phyloP scores from a whole-genome alignment of 2,888 invertebrate species.

The Plebejus anna region DNA sequence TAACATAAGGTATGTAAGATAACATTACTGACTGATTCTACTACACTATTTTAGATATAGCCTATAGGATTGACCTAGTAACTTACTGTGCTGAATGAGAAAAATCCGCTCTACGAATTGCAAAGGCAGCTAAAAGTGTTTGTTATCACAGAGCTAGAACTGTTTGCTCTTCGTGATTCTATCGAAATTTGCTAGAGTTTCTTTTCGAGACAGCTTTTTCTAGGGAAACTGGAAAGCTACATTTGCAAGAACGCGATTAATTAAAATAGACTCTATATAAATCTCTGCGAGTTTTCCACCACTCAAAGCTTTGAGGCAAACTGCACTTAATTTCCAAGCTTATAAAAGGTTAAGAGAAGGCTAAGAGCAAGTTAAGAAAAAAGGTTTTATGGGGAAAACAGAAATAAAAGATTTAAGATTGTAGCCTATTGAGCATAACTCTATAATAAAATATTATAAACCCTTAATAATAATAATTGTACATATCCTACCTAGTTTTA shows the following conservation, averaged over 20 bases:
- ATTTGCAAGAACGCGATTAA: neutral
- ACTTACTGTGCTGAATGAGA: neutral
- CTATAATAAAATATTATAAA: too few species aligned
- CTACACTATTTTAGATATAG: too few species aligned
- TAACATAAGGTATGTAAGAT: neutral
- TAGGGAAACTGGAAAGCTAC: neutral
- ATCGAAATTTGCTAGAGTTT: neutral
- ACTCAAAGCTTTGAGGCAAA: slow-evolving; percentile 3
- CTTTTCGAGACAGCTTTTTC: neutral
- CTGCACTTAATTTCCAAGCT: slow-evolving; percentile 9
- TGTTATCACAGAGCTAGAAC: neutral
- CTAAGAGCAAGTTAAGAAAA: neutral
- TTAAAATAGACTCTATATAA: slow-evolving; percentile 17
- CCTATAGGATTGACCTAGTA: neutral
- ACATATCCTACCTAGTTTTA: neutral
- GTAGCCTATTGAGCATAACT: too few species aligned
- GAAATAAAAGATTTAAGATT: too few species aligned
- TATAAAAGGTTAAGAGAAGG: neutral
- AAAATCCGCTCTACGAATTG: slow-evolving; percentile 11
- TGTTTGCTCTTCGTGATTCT: neutral
- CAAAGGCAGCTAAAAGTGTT: neutral
- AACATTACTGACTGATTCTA: too few species aligned
- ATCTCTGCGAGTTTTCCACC: slow-evolving; percentile 1
- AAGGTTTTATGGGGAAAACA: neutral
- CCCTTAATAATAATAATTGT: too few species aligned